phyloP scores from a whole-genome alignment of 2,888 invertebrate species.

The Hydraecia micacea region DNA sequence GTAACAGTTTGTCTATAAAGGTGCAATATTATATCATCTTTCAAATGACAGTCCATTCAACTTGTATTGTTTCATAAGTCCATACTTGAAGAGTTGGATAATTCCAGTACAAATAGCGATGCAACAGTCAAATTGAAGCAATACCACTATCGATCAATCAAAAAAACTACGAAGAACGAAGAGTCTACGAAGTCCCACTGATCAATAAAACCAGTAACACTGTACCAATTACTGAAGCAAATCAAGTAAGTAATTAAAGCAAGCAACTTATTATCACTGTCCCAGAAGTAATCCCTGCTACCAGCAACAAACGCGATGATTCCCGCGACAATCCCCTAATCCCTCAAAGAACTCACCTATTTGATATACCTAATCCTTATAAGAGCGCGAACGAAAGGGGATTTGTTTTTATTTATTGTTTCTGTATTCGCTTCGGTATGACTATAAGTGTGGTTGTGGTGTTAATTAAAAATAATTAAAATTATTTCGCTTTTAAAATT shows the following conservation, averaged over 20 bases:
- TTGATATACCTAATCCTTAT: slow-evolving; percentile 51
- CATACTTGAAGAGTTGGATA: background rate
- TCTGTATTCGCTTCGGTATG: slow-evolving; percentile 9
- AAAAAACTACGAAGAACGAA: background rate
- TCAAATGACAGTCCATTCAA: too few species aligned
- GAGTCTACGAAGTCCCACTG: background rate
- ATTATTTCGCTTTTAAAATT: too few species aligned
- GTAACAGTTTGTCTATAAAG: too few species aligned
- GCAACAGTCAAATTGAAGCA: background rate
- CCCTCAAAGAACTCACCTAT: slow-evolving; percentile 64
- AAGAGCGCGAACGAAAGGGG: slow-evolving; percentile 11
- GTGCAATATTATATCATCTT: too few species aligned
- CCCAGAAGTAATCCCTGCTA: slow-evolving; percentile 48
- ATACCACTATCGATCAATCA: background rate
- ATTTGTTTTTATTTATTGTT: slow-evolving; percentile 46
- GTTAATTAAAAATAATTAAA: slow-evolving; percentile 28
- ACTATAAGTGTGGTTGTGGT: background rate
- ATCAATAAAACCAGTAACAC: slow-evolving; percentile 2
- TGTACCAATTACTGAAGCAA: background rate
- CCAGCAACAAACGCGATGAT: slow-evolving; percentile 59
- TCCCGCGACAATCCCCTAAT: slow-evolving; percentile 58
- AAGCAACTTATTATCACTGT: slow-evolving; percentile 35
- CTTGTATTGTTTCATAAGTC: background rate
- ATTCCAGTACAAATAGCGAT: background rate
- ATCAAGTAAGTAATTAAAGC: background rate